Percentiles rank a stretch among this genome's conserved stretches.
Evolutionary conservation across 2,797 vertebrate species (phyloP).

Genomic region (Danionella dracula): DNA sequence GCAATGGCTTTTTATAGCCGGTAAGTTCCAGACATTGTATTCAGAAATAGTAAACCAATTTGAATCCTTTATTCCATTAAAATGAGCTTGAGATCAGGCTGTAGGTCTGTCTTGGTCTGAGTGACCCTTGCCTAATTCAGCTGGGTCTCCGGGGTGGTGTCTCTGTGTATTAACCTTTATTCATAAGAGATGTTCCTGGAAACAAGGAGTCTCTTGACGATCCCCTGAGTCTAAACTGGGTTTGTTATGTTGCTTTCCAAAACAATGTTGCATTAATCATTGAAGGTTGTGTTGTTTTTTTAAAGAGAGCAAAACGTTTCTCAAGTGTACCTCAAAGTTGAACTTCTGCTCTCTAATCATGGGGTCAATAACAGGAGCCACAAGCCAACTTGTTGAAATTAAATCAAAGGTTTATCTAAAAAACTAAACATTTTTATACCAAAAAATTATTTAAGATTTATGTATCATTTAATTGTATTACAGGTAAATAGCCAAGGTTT

Average conservation of each 20-base stretch:
- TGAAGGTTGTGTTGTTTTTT: not conserved
- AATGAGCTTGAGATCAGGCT: not conserved
- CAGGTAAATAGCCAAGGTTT: too few relatives aligned
- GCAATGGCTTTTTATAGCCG: constrained; percentile 22
- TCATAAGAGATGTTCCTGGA: constrained; percentile 54
- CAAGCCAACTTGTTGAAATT: too few relatives aligned
- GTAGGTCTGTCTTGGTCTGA: constrained; percentile 51
- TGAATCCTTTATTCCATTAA: too few relatives aligned
- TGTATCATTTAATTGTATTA: too few relatives aligned
- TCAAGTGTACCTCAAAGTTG: too few relatives aligned
- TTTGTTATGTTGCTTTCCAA: not conserved
- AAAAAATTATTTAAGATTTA: too few relatives aligned
- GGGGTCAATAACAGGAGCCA: too few relatives aligned
- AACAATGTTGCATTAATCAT: not conserved
- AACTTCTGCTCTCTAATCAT: too few relatives aligned
- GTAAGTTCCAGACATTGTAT: not conserved
- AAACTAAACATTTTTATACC: too few relatives aligned
- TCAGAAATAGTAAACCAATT: not conserved
- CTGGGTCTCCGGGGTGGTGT: constrained; percentile 54
- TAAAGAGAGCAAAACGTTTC: too few relatives aligned
- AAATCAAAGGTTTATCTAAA: too few relatives aligned
- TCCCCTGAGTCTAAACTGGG: constrained; percentile 58
- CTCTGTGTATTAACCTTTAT: constrained; percentile 67
- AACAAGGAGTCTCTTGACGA: constrained; percentile 57
- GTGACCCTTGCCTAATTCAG: constrained; percentile 50